Conservation (phyloP, 2,888 invertebrate species). For the Spodoptera littoralis region DNA sequence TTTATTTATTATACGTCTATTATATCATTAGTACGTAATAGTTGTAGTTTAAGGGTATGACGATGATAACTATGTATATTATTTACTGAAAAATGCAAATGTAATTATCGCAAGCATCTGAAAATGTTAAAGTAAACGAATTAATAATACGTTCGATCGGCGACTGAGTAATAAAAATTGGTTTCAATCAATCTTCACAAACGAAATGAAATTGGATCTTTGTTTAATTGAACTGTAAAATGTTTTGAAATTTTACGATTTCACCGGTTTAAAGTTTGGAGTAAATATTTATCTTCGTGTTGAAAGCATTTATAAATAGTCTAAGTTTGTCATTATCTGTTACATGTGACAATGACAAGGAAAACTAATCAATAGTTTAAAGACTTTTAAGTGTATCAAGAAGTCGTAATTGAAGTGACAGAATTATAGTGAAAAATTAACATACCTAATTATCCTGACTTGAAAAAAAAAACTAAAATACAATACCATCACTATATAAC, state of each 20-base stretch:
- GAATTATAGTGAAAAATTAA: too few relatives aligned
- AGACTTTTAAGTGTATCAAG: too few relatives aligned
- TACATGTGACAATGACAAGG: not conserved
- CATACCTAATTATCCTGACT: too few relatives aligned
- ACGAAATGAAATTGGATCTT: constrained; percentile 39
- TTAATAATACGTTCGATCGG: constrained; percentile 13
- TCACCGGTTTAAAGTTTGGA: constrained; percentile 7
- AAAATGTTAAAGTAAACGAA: constrained; percentile 15
- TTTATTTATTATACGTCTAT: too few relatives aligned
- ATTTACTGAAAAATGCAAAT: not conserved
- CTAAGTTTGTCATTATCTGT: not conserved
- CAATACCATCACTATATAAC: too few relatives aligned
- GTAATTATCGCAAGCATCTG: not conserved
- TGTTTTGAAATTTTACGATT: constrained; percentile 36
- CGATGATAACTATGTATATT: too few relatives aligned
- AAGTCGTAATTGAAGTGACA: too few relatives aligned
- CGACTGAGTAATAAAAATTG: constrained; percentile 47
- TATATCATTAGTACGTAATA: too few relatives aligned
- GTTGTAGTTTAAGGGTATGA: too few relatives aligned
- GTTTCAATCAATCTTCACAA: constrained; percentile 59
- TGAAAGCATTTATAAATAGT: constrained; percentile 16
- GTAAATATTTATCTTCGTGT: constrained; percentile 19
- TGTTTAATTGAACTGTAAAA: constrained; percentile 36
- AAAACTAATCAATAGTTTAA: too few relatives aligned
- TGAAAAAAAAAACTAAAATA: too few relatives aligned